A percentile compares a stretch with the other conserved stretches of the same genome.
Conservation (phyloP, 2,888 invertebrate genomes). For the Iphiclides podalirius region DNA sequence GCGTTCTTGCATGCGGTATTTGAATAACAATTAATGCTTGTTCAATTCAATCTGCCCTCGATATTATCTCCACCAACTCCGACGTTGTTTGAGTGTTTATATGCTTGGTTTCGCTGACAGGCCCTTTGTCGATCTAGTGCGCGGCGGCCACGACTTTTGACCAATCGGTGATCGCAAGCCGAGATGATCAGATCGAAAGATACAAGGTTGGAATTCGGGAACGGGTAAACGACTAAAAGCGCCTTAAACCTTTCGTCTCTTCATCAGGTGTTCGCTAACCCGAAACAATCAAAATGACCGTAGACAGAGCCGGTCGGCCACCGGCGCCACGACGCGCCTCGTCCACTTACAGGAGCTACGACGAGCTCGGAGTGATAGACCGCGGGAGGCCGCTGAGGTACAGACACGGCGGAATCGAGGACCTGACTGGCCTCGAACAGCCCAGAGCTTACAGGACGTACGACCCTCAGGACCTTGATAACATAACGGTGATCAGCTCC, state of each 20-base stretch:
- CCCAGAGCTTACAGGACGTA: conserved; percentile 49
- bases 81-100: too few relatives aligned
- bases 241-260: conserved; percentile 49
- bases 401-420: conserved; percentile 67
- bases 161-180: conserved; percentile 56
- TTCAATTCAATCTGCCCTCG: background rate
- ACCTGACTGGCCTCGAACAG: conserved; percentile 60
- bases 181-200: conserved; percentile 39
- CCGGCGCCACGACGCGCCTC: conserved; percentile 65
- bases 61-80: too few relatives aligned
- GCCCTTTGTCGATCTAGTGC: too few relatives aligned
- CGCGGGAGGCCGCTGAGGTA: conserved; percentile 59
- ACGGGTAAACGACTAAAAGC: conserved; percentile 1
- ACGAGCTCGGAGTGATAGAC: conserved; percentile 66
- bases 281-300: conserved; percentile 58
- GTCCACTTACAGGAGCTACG: conserved; percentile 74
- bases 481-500: conserved; percentile 71
- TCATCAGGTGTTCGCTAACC: conserved; percentile 57
- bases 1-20: conserved; percentile 1
- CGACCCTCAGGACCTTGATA: conserved; percentile 58
- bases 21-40: background rate
- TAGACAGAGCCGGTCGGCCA: conserved; percentile 67
- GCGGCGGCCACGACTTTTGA: too few relatives aligned
- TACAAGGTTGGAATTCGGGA: conserved; percentile 23
- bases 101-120: too few relatives aligned